Evolutionary conservation across 2,888 invertebrate genomes (phyloP).

Genomic region (Keiferia lycopersicella): DNA sequence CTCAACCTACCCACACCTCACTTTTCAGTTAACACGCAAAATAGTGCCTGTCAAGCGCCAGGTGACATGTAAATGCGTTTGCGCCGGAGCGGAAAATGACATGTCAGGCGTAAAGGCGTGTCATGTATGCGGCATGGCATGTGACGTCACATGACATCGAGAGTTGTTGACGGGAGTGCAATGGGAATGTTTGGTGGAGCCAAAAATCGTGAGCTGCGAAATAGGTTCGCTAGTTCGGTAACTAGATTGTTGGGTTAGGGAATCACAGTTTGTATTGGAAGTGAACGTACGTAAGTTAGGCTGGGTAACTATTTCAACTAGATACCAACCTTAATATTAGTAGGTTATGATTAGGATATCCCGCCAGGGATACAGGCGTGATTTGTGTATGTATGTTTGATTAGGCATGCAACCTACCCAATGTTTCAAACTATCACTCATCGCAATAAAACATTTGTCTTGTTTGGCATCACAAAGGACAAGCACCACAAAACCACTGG

Average conservation of each 20-base stretch:
- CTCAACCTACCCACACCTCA: slow-evolving; percentile 18
- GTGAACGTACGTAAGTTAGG: not conserved
- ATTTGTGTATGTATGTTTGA: no score
- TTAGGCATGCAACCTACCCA: no score
- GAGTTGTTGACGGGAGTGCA: slow-evolving; percentile 23
- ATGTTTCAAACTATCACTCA: no score
- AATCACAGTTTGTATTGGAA: not conserved
- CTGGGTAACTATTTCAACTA: no score
- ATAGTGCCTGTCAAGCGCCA: slow-evolving; percentile 32
- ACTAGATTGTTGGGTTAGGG: not conserved
- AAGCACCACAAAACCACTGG: no score
- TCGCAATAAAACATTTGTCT: no score
- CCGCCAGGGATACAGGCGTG: no score
- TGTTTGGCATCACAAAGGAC: no score
- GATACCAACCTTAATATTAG: no score
- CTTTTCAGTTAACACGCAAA: slow-evolving; percentile 24
- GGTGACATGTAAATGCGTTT: slow-evolving; percentile 32
- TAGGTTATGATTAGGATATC: no score
- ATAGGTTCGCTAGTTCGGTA: not conserved
- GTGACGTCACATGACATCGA: slow-evolving; percentile 28
- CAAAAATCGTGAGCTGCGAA: slow-evolving; percentile 18
- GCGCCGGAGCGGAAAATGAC: slow-evolving; percentile 73
- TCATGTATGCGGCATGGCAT: slow-evolving; percentile 43
- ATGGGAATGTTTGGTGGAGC: slow-evolving; percentile 11
- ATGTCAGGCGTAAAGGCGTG: slow-evolving; percentile 37